Evolutionary conservation across 2,797 vertebrate genomes (phyloP).

Genomic region (Dicrostonyx torquatus): DNA sequence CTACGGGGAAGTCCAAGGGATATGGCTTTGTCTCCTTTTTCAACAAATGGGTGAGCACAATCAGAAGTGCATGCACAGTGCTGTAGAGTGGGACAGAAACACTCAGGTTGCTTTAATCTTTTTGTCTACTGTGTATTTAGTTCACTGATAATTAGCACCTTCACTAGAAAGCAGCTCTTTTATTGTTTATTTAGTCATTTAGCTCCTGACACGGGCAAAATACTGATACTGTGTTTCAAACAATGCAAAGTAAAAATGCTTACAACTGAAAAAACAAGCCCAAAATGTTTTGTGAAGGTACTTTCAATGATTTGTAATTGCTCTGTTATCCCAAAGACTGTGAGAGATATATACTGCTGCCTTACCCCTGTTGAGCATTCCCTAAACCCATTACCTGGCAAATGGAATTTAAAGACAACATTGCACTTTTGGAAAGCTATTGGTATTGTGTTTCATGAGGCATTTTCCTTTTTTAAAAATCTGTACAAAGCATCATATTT

Average conservation of each 20-base stretch:
- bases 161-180: background rate
- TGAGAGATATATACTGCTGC: background rate
- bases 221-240: background rate
- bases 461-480: slow-evolving; percentile 4
- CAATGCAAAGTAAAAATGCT: slow-evolving; percentile 30
- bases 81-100: slow-evolving; percentile 12
- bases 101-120: slow-evolving; percentile 16
- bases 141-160: slow-evolving; percentile 42
- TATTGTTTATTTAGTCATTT: slow-evolving; percentile 44
- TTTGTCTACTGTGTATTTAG: background rate
- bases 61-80: slow-evolving; percentile 32
- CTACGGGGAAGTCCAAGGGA: slow-evolving; percentile 98
- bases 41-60: slow-evolving; percentile 95
- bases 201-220: background rate
- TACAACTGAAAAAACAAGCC: background rate
- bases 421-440: slow-evolving; percentile 44
- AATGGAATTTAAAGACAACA: slow-evolving; percentile 2
- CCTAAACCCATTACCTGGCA: background rate
- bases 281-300: background rate
- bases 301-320: background rate
- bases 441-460: slow-evolving; percentile 35
- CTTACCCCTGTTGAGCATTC: slow-evolving; percentile 8
- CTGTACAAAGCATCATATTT: slow-evolving; percentile 40
- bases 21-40: slow-evolving; percentile 99
- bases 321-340: background rate